Conservation (phyloP, 2,113 vertebrate genomes). For the Chauna torquata region DNA sequence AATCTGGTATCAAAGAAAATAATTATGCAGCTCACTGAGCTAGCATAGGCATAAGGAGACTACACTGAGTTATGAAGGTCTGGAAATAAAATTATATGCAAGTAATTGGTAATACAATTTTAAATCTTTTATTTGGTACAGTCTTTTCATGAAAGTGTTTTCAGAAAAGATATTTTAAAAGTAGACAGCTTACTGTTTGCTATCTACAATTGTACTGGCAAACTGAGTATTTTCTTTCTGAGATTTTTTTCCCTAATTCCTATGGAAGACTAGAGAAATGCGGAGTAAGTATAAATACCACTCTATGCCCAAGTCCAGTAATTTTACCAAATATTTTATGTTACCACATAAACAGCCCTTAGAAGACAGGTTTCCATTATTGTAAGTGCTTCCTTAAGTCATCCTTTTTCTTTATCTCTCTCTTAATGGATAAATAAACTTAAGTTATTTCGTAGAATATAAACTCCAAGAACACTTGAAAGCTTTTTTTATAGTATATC, state of each 20-base stretch:
- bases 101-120: neutral
- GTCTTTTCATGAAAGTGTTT: neutral
- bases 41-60: neutral
- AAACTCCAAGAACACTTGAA: neutral
- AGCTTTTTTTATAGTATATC: neutral
- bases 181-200: neutral
- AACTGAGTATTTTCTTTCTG: neutral
- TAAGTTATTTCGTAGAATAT: neutral
- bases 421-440: neutral
- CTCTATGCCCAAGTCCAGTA: neutral
- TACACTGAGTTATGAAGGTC: neutral
- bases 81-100: neutral
- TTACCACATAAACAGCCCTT: neutral
- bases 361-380: neutral
- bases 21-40: neutral
- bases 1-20: neutral
- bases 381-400: neutral
- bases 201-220: neutral
- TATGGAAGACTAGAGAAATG: neutral
- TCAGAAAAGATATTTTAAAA: neutral
- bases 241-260: neutral
- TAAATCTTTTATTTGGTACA: neutral
- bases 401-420: neutral
- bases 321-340: neutral
- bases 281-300: neutral